Conservation (phyloP, 2,888 invertebrate species). For the Cinara cedri region DNA sequence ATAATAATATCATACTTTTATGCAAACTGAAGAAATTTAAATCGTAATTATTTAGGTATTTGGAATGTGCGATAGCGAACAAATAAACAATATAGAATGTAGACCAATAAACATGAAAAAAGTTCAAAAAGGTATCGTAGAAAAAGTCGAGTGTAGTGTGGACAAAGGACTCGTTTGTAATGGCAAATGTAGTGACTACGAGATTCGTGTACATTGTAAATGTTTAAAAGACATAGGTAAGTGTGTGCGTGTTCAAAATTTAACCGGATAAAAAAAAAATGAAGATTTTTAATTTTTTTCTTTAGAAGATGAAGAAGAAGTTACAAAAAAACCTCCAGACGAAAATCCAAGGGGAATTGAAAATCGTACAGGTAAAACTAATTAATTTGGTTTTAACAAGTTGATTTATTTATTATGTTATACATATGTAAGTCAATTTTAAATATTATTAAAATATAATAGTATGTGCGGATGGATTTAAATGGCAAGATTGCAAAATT, state of each 20-base stretch:
- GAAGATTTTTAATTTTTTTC: background rate
- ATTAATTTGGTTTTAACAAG: background rate
- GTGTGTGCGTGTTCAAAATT: background rate
- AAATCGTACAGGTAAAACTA: slow-evolving; percentile 24
- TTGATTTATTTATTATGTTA: background rate
- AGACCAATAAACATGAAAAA: slow-evolving; percentile 72
- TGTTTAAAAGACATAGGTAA: slow-evolving; percentile 63
- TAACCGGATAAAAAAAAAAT: background rate
- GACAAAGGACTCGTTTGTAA: slow-evolving; percentile 75
- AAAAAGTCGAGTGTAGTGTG: slow-evolving; percentile 78
- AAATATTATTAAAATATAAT: background rate
- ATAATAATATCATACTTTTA: background rate
- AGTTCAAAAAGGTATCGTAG: slow-evolving; percentile 72
- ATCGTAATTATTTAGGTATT: slow-evolving; percentile 2
- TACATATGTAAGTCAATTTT: background rate
- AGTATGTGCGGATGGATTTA: slow-evolving; percentile 58
- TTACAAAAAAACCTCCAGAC: background rate
- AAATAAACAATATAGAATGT: slow-evolving; percentile 78
- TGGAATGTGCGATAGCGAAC: slow-evolving; percentile 66
- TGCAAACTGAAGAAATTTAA: background rate
- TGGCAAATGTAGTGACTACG: slow-evolving; percentile 77
- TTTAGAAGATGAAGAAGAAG: slow-evolving; percentile 9
- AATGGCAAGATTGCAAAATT: slow-evolving; percentile 79
- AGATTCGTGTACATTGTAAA: slow-evolving; percentile 77
- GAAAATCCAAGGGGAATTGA: slow-evolving; percentile 5